These are phyloP conservation scores for Drosophila greeni DNA, from an alignment of 2,888 invertebrate genomes.

Conservation along the genomic window DNA sequence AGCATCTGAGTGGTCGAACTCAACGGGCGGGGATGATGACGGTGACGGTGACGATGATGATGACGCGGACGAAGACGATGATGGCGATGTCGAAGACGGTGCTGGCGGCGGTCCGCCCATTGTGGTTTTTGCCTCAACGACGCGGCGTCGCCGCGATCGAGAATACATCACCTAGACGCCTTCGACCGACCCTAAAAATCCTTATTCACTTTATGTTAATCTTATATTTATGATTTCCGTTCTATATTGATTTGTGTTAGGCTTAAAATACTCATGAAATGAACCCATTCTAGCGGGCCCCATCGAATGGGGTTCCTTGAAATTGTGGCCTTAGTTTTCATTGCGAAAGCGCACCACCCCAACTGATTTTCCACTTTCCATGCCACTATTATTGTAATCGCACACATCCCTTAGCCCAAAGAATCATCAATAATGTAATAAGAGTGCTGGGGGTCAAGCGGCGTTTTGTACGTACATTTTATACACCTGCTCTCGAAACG, in stretches of 20 bases:
- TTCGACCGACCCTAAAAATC: constrained; percentile 16
- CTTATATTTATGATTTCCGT: constrained; percentile 23
- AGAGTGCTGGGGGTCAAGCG: constrained; percentile 5
- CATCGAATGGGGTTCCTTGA: constrained; percentile 56
- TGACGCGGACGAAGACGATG: constrained; percentile 42
- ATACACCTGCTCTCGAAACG: constrained; percentile 13
- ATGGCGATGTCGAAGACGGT: constrained; percentile 26
- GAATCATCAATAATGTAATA: constrained; percentile 45
- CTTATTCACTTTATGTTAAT: constrained; percentile 7
- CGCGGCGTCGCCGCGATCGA: constrained; percentile 57
- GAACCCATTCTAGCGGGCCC: constrained; percentile 41
- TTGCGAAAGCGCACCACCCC: constrained; percentile 16
- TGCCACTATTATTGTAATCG: constrained; percentile 8
- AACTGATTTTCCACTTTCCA: constrained; percentile 44
- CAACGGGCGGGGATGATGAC: constrained; percentile 66
- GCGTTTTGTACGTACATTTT: constrained; percentile 29
- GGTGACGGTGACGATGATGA: constrained; percentile 42
- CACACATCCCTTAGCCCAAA: constrained; percentile 48
- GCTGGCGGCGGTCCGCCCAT: constrained; percentile 44
- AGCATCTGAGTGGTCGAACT: constrained; percentile 73
- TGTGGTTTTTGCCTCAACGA: constrained; percentile 51
- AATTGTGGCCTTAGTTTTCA: constrained; percentile 64
- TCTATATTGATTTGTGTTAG: constrained; percentile 24
- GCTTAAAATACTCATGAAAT: constrained; percentile 57
- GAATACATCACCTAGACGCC: constrained; percentile 74